Conservation (phyloP, 92 coral and sea anemone species). For the Paragorgia papillata region DNA sequence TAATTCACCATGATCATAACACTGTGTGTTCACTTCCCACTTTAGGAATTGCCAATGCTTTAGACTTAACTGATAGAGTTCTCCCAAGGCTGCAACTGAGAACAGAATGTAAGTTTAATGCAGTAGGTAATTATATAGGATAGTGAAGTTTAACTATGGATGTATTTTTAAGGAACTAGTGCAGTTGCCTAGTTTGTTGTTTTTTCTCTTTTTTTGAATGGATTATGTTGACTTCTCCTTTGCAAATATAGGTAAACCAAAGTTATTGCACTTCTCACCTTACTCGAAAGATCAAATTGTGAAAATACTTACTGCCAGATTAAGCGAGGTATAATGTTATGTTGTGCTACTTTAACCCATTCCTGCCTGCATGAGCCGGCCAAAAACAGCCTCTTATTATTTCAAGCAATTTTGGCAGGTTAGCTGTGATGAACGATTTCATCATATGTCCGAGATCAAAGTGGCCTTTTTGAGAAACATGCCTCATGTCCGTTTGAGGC, state of each 20-base stretch:
- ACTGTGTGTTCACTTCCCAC: background rate
- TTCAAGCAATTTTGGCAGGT: too few relatives aligned
- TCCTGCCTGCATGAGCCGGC: too few relatives aligned
- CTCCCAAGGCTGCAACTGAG: slow-evolving; percentile 94
- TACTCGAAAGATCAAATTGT: slow-evolving; percentile 88
- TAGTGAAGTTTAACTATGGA: too few relatives aligned
- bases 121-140: background rate
- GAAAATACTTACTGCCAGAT: slow-evolving; percentile 73
- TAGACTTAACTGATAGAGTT: slow-evolving; percentile 95
- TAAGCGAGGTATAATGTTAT: slow-evolving; percentile 76
- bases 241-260: slow-evolving; percentile 77
- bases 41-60: slow-evolving; percentile 97
- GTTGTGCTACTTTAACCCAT: too few relatives aligned
- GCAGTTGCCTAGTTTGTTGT: background rate
- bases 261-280: slow-evolving; percentile 88
- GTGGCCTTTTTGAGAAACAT: too few relatives aligned
- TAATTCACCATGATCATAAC: too few relatives aligned
- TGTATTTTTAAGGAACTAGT: too few relatives aligned
- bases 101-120: slow-evolving; percentile 78
- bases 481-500: too few relatives aligned
- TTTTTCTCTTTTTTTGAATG: background rate
- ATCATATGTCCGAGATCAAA: too few relatives aligned
- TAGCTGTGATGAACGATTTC: too few relatives aligned
- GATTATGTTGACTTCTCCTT: background rate
- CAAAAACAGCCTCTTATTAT: too few relatives aligned